These are phyloP conservation scores for Trypoxylon attenuatum DNA, from an alignment of 2,888 invertebrate species.

Conservation along the genomic window DNA sequence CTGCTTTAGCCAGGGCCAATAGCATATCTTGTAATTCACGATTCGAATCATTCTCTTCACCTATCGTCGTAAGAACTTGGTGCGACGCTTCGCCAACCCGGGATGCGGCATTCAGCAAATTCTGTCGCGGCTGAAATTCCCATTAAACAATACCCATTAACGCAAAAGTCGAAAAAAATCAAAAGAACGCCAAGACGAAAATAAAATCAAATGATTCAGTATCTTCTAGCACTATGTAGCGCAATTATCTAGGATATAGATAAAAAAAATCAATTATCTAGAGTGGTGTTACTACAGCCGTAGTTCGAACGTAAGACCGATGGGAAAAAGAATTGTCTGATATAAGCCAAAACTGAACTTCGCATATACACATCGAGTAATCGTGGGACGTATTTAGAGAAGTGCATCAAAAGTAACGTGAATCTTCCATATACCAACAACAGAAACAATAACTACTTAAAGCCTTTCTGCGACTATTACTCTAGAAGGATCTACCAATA, in stretches of 20 bases:
- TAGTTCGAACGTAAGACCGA: too few relatives aligned
- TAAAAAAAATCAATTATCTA: too few relatives aligned
- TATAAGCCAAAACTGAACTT: too few relatives aligned
- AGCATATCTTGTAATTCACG: slow-evolving; percentile 93
- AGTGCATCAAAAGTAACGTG: too few relatives aligned
- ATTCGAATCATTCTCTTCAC: slow-evolving; percentile 90
- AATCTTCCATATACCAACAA: too few relatives aligned
- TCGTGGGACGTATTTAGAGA: too few relatives aligned
- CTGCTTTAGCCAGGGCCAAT: slow-evolving; percentile 94
- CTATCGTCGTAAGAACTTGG: slow-evolving; percentile 93
- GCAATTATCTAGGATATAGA: too few relatives aligned
- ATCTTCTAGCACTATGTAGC: too few relatives aligned
- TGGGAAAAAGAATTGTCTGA: too few relatives aligned
- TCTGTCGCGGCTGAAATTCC: slow-evolving; percentile 86
- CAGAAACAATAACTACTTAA: background rate
- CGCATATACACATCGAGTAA: too few relatives aligned
- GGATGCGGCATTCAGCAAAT: slow-evolving; percentile 94
- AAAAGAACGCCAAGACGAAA: background rate
- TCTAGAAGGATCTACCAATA: slow-evolving; percentile 19
- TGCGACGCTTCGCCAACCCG: slow-evolving; percentile 98
- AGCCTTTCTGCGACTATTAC: background rate
- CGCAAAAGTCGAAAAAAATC: background rate
- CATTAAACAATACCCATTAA: background rate
- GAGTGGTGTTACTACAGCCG: too few relatives aligned
- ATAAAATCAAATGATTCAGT: background rate